phyloP scores from a whole-genome alignment of 1,140 invertebrate genomes.

The Pseudomyrmex sp. region DNA sequence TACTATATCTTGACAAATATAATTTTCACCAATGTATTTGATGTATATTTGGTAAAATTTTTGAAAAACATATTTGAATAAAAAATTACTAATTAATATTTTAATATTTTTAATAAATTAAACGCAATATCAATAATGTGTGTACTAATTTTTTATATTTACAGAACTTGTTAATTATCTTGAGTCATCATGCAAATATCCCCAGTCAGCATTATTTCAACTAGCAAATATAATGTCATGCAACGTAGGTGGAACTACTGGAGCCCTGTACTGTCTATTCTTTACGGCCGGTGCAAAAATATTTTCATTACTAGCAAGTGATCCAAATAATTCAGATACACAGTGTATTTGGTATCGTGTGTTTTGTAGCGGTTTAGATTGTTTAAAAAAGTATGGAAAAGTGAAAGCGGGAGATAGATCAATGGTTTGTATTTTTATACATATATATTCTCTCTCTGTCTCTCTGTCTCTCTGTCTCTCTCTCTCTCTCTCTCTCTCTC shows the following conservation, averaged over 20 bases:
- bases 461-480: too few species aligned
- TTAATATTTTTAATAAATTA: not conserved
- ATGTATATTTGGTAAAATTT: not conserved
- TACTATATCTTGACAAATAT: not conserved
- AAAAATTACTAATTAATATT: not conserved
- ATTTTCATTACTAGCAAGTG: conserved; percentile 72
- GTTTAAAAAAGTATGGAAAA: conserved; percentile 90
- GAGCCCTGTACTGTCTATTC: conserved; percentile 90
- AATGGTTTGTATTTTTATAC: conserved; percentile 85
- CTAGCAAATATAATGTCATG: conserved; percentile 87
- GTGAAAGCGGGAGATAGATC: conserved; percentile 91
- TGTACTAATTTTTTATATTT: not conserved
- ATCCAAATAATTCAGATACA: conserved; percentile 45
- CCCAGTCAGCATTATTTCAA: conserved; percentile 85
- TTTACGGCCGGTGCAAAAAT: conserved; percentile 87
- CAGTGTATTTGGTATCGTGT: conserved; percentile 83
- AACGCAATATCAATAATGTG: too few species aligned
- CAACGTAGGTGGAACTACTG: conserved; percentile 89
- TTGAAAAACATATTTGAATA: not conserved
- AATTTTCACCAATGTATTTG: not conserved
- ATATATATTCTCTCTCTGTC: too few species aligned
- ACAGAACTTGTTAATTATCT: conserved; percentile 73
- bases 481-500: too few species aligned
- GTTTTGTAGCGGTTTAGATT: conserved; percentile 85
- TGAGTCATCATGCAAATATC: conserved; percentile 73